Percentiles rank a stretch among this genome's conserved stretches.
Conservation (phyloP, 2,113 vertebrate genomes). For the Uropsilus gracilis region DNA sequence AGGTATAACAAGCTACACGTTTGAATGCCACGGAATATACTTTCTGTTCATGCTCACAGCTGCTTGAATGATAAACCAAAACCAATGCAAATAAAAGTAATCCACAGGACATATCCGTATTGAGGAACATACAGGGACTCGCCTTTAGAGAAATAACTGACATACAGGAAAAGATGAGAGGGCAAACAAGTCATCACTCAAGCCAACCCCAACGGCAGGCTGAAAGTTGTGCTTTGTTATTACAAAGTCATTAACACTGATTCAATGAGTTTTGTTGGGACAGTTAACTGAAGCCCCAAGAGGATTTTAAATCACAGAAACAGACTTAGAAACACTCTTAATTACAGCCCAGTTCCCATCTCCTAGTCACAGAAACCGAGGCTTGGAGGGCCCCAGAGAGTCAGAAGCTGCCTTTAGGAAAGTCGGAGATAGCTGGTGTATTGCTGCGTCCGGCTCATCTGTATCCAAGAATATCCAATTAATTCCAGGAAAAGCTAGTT, state of each 20-base stretch:
- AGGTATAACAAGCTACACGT: conserved; percentile 11
- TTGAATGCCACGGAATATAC: neutral
- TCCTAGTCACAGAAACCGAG: neutral
- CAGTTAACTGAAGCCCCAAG: neutral
- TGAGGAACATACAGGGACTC: neutral
- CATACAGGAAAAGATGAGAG: no score
- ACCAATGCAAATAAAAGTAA: conserved; percentile 41
- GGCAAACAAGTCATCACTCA: no score
- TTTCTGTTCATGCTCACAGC: neutral
- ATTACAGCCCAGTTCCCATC: neutral
- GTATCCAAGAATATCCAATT: conserved; percentile 4
- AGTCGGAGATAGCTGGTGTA: neutral
- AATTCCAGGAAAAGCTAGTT: conserved; percentile 20
- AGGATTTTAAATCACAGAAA: conserved; percentile 29
- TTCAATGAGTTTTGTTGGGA: neutral
- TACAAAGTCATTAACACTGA: conserved; percentile 12
- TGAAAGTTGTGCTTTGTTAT: neutral
- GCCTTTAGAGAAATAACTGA: no score
- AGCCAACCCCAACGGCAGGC: no score
- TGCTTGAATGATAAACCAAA: conserved; percentile 19
- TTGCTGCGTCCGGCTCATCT: neutral
- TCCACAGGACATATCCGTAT: no score
- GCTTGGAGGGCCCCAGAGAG: neutral
- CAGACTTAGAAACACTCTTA: neutral
- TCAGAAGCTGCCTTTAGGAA: neutral